phyloP scores from a whole-genome alignment of 2,797 vertebrate genomes.

The Mormyrus proboscirostris region DNA sequence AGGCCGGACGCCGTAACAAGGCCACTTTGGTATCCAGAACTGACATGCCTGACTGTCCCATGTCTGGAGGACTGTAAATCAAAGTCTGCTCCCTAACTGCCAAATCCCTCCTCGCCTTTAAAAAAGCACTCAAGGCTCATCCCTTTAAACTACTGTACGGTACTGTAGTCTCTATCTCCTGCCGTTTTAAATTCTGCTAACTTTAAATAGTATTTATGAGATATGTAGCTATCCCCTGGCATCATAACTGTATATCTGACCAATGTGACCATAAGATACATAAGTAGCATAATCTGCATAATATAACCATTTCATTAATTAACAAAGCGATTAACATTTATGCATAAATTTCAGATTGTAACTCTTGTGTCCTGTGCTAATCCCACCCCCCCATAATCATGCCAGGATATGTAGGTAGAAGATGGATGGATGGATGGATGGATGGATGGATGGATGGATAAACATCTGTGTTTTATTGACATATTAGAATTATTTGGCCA shows the following conservation, averaged over 20 bases:
- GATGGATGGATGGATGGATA: neutral
- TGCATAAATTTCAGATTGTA: neutral
- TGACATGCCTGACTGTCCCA: constrained; percentile 2
- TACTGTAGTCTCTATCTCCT: neutral
- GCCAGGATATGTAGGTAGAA: neutral
- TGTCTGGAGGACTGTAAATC: neutral
- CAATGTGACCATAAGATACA: neutral
- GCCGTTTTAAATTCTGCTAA: neutral
- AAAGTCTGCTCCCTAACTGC: neutral
- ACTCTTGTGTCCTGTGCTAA: neutral
- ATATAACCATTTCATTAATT: neutral
- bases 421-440: neutral
- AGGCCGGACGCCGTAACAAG: neutral
- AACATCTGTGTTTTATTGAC: neutral
- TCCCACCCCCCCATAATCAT: neutral
- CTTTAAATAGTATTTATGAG: neutral
- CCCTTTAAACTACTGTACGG: neutral
- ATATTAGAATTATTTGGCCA: neutral
- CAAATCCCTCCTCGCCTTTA: constrained; percentile 6
- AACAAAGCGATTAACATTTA: neutral
- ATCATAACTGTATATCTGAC: neutral
- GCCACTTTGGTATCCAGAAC: neutral
- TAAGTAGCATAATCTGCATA: neutral
- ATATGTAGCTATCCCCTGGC: neutral
- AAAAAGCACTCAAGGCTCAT: neutral